These are phyloP conservation scores for Ganaspis sp. DNA, from an alignment of 1,140 invertebrate species.

Conservation along the genomic window DNA sequence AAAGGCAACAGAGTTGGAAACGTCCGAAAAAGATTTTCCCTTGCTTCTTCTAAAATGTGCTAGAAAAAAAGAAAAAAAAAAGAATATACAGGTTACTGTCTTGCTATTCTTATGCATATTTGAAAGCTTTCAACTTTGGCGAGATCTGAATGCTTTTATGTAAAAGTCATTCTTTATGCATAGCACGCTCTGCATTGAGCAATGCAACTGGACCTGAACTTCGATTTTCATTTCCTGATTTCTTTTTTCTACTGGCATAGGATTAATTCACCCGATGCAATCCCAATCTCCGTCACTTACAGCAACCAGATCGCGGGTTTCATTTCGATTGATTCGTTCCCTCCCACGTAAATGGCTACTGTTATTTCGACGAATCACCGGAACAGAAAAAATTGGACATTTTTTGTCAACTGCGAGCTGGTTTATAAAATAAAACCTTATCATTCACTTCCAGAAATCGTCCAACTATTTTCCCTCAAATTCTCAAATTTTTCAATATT, in stretches of 20 bases:
- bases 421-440: neutral
- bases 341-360: neutral
- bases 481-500: no score
- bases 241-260: constrained; percentile 36
- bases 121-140: constrained; percentile 26
- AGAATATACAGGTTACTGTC: neutral
- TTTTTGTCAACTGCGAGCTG: neutral
- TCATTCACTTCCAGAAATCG: neutral
- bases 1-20: neutral
- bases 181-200: constrained; percentile 52
- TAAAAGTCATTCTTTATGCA: constrained; percentile 51
- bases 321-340: constrained; percentile 44
- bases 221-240: constrained; percentile 58
- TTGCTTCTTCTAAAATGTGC: neutral
- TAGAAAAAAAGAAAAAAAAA: neutral
- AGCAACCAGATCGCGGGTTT: constrained; percentile 19
- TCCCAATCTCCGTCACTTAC: constrained; percentile 42
- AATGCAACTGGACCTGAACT: constrained; percentile 54
- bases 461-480: neutral
- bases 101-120: constrained; percentile 52
- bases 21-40: neutral
- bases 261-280: constrained; percentile 54
- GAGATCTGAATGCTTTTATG: constrained; percentile 46
- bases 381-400: constrained; percentile 2
- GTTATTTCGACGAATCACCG: constrained; percentile 16